Percentiles rank a stretch among this genome's conserved stretches.
These are phyloP conservation scores for Triplophysa dalaica DNA, from an alignment of 2,113 vertebrate genomes.

Conservation along the genomic window DNA sequence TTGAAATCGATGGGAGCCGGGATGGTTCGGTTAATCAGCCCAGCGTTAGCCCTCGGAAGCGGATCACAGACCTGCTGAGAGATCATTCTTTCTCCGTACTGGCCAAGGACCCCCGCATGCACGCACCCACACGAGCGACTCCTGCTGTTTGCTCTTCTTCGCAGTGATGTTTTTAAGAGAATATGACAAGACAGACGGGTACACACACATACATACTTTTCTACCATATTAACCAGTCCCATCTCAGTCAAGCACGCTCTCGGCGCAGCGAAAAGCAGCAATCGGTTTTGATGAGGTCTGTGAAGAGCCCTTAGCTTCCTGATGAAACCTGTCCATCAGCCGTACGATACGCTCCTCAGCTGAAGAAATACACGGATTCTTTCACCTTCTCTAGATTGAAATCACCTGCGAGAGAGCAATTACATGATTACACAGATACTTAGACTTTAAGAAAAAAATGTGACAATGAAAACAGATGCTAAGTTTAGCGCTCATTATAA, in stretches of 20 bases:
- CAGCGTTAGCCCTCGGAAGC: constrained; percentile 22
- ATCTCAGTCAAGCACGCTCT: neutral
- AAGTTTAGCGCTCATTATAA: neutral
- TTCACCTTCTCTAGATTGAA: constrained; percentile 87
- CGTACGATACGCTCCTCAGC: constrained; percentile 77
- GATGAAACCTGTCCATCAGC: constrained; percentile 24
- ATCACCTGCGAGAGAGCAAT: constrained; percentile 71
- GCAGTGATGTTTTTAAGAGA: constrained; percentile 27
- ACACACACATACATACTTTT: neutral
- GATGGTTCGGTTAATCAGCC: constrained; percentile 48
- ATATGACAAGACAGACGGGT: constrained; percentile 22
- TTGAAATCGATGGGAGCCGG: constrained; percentile 43
- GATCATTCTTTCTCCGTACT: neutral
- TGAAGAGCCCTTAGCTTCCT: constrained; percentile 32
- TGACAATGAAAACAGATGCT: neutral
- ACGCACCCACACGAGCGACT: neutral
- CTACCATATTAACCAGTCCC: neutral
- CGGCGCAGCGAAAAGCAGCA: neutral
- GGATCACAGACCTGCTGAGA: constrained; percentile 37
- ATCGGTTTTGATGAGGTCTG: neutral
- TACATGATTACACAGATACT: constrained; percentile 5
- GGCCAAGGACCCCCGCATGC: neutral
- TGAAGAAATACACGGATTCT: constrained; percentile 93
- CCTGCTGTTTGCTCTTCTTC: constrained; percentile 9
- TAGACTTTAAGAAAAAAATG: neutral